A percentile compares a stretch with the other conserved stretches of the same genome.
Conservation (phyloP, 2,113 vertebrate species). For the Phalacrocorax carbo region DNA sequence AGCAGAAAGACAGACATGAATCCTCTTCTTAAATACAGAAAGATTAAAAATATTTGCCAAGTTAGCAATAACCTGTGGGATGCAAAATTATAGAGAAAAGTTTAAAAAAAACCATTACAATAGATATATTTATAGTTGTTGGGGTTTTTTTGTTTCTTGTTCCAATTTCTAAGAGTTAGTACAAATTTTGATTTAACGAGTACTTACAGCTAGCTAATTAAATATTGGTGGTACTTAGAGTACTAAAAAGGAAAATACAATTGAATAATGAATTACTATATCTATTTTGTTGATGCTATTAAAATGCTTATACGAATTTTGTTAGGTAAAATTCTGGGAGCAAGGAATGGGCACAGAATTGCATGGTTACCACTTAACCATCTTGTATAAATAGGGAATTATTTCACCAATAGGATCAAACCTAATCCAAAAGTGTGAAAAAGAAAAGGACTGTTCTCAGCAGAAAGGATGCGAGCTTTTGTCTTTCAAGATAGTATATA, state of each 20-base stretch:
- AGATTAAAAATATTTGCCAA: not conserved
- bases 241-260: not conserved
- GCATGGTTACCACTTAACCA: not conserved
- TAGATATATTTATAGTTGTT: not conserved
- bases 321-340: not conserved
- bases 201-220: not conserved
- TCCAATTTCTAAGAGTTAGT: not conserved
- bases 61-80: not conserved
- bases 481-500: not conserved
- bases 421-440: not conserved
- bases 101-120: not conserved
- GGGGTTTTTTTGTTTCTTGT: not conserved
- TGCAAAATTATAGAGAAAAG: not conserved
- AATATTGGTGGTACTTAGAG: not conserved
- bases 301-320: not conserved
- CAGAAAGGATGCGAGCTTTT: not conserved
- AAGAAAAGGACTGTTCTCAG: fast-evolving
- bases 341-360: not conserved
- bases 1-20: not conserved
- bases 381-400: fast-evolving
- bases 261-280: not conserved
- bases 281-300: not conserved
- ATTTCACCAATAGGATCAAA: not conserved
- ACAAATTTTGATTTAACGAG: not conserved
- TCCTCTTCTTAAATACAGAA: not conserved